phyloP scores from a whole-genome alignment of 2,888 invertebrate genomes.

The Sericinus montela region DNA sequence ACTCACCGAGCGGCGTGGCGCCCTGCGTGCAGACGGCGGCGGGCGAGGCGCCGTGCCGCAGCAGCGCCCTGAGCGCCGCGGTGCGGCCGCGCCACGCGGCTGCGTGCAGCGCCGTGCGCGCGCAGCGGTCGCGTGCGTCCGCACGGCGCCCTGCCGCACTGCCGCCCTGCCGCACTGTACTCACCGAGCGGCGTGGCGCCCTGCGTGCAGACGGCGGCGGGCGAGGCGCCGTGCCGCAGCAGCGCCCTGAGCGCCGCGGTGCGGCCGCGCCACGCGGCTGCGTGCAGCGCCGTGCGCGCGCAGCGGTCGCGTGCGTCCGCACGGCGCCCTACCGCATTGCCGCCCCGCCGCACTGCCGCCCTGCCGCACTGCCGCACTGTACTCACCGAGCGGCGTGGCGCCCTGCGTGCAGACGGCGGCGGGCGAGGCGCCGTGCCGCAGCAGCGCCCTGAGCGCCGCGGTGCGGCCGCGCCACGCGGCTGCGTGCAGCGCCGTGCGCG shows the following conservation, averaged over 20 bases:
- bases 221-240: constrained; percentile 88
- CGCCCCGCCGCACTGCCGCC: constrained; percentile 91
- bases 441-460: constrained; percentile 87
- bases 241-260: constrained; percentile 89
- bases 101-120: constrained; percentile 91
- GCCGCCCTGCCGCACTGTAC: too few species aligned
- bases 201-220: constrained; percentile 95
- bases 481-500: constrained; percentile 94
- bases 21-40: constrained; percentile 97
- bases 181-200: constrained; percentile 94
- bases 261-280: constrained; percentile 98
- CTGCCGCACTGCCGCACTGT: constrained; percentile 94
- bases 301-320: too few species aligned
- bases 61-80: constrained; percentile 87
- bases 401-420: constrained; percentile 96
- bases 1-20: constrained; percentile 90
- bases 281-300: constrained; percentile 98
- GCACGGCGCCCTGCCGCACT: too few species aligned
- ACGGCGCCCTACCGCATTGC: constrained; percentile 89
- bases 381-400: constrained; percentile 90
- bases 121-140: too few species aligned
- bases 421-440: constrained; percentile 89
- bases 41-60: constrained; percentile 89
- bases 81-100: constrained; percentile 98
- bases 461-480: constrained; percentile 98